These are phyloP conservation scores for Drosophila leontia DNA, from an alignment of 1,140 invertebrate species.

Conservation along the genomic window DNA sequence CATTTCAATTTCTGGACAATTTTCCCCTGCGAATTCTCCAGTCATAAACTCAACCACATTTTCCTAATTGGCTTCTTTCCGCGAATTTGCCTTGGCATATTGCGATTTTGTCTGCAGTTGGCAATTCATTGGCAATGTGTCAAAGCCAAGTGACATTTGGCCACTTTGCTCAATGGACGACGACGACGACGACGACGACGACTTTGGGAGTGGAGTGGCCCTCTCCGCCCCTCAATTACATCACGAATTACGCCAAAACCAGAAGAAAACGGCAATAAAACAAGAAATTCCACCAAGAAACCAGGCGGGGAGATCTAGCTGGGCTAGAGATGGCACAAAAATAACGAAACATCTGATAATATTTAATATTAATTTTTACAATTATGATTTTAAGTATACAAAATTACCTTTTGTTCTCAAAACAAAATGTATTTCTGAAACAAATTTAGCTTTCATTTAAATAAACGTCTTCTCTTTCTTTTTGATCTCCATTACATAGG, in stretches of 20 bases:
- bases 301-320: constrained; percentile 6
- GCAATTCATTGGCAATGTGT: constrained; percentile 42
- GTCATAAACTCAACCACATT: not conserved
- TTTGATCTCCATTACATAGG: too few species aligned
- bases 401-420: too few species aligned
- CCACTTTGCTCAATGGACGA: constrained; percentile 34
- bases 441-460: too few species aligned
- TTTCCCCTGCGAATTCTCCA: not conserved
- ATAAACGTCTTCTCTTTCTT: too few species aligned
- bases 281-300: constrained; percentile 24
- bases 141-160: constrained; percentile 44
- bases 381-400: too few species aligned
- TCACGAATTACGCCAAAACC: constrained; percentile 22
- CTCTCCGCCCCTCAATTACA: constrained; percentile 5
- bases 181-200: not conserved
- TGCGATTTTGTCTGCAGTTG: constrained; percentile 30
- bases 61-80: constrained; percentile 7
- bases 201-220: not conserved
- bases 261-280: constrained; percentile 17
- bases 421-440: too few species aligned
- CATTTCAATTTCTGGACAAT: not conserved
- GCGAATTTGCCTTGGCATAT: constrained; percentile 31
- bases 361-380: not conserved
- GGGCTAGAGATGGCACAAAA: not conserved
- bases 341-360: not conserved